Evolutionary conservation across 2,113 vertebrate genomes (phyloP), one percentile per base, ranked within the genome.

Genomic region (Python bivittatus): DNA sequence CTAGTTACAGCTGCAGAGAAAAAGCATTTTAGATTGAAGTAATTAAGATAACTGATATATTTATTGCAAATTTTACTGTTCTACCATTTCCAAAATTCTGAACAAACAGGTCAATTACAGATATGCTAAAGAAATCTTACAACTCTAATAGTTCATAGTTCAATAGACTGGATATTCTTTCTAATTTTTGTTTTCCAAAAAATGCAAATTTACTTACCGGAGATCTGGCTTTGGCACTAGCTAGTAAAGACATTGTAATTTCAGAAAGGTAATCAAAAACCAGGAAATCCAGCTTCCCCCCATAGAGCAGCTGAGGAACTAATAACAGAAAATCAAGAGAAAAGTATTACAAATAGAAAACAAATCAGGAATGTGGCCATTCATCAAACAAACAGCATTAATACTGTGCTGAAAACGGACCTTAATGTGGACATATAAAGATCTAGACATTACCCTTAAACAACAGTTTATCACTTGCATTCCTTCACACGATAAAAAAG

Each of bases 261-360:
- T 99, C 98, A n/a, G 98, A 99, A 48, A 99, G 98, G 95, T 98
- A 98, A 96, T 98, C 98, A 91, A 99, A 99, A 79, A 98, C 98
- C 92, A 99, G 97, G 96, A 98, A 98, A 98, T 98, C 97, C 96
- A 99, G 93, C 90, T 98, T 97, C 85, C 99, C 98, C 1, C 97
- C 93, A 89, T 98, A 96, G 17, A 99, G 94, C 91, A 99, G 95
- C 97, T 98, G 98, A 94, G 98, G 98, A 95, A 98, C 98, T 98
- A 86, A 88, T 93, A 91, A 56, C 87, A 97, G 85, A 25, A 84
- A 95, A 61, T 89, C 91, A 85, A 92, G 1, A 64, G 9, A 13
- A 79, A 79, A 38, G 38, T 15, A 38, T 79, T 79, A 38, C 15
- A 79, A 54, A 29, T 13, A 12, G 6, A 84, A 89, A 84, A 10